Evolutionary conservation across 2,113 vertebrate genomes (phyloP), one percentile per base, ranked within the genome.

Genomic region (Larimichthys polyactis): DNA sequence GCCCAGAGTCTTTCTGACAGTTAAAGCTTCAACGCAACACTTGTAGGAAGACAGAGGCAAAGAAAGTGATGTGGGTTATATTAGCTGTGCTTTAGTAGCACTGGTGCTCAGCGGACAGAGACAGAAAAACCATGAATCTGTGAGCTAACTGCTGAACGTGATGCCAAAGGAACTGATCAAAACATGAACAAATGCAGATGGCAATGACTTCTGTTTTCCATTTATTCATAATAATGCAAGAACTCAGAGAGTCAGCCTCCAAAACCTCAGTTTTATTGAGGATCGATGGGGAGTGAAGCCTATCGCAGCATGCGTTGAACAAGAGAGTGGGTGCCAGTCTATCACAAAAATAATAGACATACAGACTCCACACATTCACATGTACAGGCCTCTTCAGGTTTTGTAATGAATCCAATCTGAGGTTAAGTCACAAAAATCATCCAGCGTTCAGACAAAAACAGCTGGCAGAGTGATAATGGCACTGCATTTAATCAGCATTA

Each of bases 101-200:
- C 22, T 66, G 44, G 24, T 73, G 65, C 27, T 44, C 17, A 20
- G 57, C 1, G 10, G 49, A 36, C 1, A 4, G 44, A 51, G 65
- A 54, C 71, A 71, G 62, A 68, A 44, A 69, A 72, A 43, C 36
- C 24, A 43, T 40, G 22, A 29, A 64, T 70, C 46, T 52, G 27
- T 49, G 20, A 73, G 57, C 81, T 73, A 79, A 78, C 49, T 27
- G 17, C 60, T 66, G 46, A 64, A 58, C 14, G 3, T 24, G n/a
- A 59, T 54, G 81, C 83, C 84, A 84, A 69, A 63, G 36, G 48
- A 51, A 63, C 19, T 44, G 57, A 70, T 75, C 51, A 55, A 65
- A 81, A 49, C 32, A 76, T 62, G 58, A 77, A 67, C 71, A 83
- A 48, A 84, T 43, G 48, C 63, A 78, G 57, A 81, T 76, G 84